Evolutionary conservation across 1,140 invertebrate genomes (phyloP).

Genomic region (Lucilia sericata): DNA sequence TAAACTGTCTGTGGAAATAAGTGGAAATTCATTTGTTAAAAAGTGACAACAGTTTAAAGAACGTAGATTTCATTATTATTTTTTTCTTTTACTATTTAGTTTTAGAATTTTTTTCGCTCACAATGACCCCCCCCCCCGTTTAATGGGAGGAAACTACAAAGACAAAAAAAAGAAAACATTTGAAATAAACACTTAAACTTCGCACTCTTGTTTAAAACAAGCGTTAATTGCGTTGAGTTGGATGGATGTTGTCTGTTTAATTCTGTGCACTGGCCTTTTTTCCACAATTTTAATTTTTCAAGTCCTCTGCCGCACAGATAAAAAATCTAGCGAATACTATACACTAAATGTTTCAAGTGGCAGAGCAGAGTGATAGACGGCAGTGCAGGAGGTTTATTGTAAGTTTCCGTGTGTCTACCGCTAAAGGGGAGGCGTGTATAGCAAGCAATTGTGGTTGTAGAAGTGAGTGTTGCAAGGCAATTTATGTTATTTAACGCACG

Average conservation of each 20-base stretch:
- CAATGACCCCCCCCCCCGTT: background rate
- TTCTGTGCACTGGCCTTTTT: conserved; percentile 39
- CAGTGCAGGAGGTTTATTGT: background rate
- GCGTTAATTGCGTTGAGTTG: conserved; percentile 34
- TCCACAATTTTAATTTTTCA: conserved; percentile 44
- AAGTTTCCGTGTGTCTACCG: background rate
- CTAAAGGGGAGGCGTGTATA: background rate
- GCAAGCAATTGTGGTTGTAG: background rate
- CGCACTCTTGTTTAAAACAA: background rate
- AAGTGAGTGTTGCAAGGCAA: background rate
- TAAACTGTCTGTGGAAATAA: conserved; percentile 1
- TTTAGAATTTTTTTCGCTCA: background rate
- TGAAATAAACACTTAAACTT: conserved; percentile 28
- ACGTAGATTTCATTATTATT: conserved; percentile 19
- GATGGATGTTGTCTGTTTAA: conserved; percentile 38
- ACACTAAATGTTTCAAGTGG: background rate
- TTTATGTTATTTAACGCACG: conserved; percentile 35
- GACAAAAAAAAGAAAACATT: conserved; percentile 21
- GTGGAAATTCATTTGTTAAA: conserved; percentile 33
- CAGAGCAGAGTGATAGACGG: background rate
- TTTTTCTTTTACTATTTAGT: background rate
- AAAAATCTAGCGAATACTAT: background rate
- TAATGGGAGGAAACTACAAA: background rate
- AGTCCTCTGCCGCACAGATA: conserved; percentile 19
- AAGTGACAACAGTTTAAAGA: conserved; percentile 33